Evolutionary conservation across 2,797 vertebrate genomes (phyloP).

Genomic region (Platyrinchus mystaceus): DNA sequence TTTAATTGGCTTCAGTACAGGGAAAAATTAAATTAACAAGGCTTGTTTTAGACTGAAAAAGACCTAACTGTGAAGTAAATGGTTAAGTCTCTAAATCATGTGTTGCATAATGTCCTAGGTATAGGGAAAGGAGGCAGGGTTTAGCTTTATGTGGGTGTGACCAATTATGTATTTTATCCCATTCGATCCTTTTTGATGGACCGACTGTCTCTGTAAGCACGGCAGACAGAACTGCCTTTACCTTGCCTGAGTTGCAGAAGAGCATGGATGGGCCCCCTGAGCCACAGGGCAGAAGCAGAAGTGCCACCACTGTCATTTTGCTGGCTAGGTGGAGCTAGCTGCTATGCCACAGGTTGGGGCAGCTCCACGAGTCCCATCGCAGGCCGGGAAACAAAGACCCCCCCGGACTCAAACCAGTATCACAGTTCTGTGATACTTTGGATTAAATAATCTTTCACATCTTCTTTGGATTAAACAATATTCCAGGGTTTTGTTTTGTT

Average conservation of each 20-base stretch:
- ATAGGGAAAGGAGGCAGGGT: neutral
- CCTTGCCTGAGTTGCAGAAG: neutral
- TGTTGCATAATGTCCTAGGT: neutral
- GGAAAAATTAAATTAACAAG: neutral
- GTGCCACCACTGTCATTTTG: neutral
- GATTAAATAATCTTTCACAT: neutral
- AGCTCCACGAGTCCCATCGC: neutral
- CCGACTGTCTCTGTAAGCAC: neutral
- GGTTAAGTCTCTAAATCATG: neutral
- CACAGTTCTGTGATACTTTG: neutral
- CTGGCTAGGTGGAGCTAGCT: neutral
- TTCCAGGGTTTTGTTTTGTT: too few species aligned
- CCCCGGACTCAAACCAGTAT: neutral
- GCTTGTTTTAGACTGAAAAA: neutral
- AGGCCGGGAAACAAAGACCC: too few species aligned
- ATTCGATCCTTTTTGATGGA: neutral
- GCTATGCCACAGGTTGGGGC: neutral
- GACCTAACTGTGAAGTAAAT: neutral
- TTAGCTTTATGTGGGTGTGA: neutral
- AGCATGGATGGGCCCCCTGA: neutral
- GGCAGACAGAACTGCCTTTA: neutral
- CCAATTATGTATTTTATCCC: neutral
- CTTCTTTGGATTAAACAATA: neutral
- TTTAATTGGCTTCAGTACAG: neutral
- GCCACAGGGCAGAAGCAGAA: neutral